Evolutionary conservation across 2,113 vertebrate genomes (phyloP).

Genomic region (Thunnus thynnus): DNA sequence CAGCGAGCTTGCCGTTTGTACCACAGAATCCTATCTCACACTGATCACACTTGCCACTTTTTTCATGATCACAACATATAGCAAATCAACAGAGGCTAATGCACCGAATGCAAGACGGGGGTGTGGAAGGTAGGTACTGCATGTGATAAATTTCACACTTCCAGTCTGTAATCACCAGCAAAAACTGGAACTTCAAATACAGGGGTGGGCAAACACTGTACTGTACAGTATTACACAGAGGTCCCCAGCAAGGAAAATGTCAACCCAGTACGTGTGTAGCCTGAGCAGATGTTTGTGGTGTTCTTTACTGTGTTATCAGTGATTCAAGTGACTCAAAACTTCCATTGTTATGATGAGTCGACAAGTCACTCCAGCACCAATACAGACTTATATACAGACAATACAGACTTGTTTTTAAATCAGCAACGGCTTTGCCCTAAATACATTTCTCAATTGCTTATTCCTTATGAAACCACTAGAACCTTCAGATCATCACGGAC

Average conservation of each 20-base stretch:
- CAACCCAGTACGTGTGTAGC: neutral
- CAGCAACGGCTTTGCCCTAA: too few species aligned
- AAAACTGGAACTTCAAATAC: conserved; percentile 20
- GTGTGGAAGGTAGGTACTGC: conserved; percentile 14
- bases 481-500: too few species aligned
- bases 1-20: conserved; percentile 53
- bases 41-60: conserved; percentile 63
- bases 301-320: neutral
- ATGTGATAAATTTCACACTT: conserved; percentile 38
- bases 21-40: conserved; percentile 29
- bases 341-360: too few species aligned
- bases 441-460: too few species aligned
- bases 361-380: too few species aligned
- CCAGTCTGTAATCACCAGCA: conserved; percentile 3
- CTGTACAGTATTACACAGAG: neutral
- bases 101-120: neutral
- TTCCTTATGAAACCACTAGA: too few species aligned
- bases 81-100: conserved; percentile 31
- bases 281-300: neutral
- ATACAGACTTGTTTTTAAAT: too few species aligned
- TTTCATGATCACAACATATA: conserved; percentile 46
- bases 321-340: too few species aligned
- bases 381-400: too few species aligned
- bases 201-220: neutral
- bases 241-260: neutral